Evolutionary conservation across 2,113 vertebrate genomes (phyloP), one percentile per base, ranked within the genome.

Genomic region (Cyprichromis sp.): DNA sequence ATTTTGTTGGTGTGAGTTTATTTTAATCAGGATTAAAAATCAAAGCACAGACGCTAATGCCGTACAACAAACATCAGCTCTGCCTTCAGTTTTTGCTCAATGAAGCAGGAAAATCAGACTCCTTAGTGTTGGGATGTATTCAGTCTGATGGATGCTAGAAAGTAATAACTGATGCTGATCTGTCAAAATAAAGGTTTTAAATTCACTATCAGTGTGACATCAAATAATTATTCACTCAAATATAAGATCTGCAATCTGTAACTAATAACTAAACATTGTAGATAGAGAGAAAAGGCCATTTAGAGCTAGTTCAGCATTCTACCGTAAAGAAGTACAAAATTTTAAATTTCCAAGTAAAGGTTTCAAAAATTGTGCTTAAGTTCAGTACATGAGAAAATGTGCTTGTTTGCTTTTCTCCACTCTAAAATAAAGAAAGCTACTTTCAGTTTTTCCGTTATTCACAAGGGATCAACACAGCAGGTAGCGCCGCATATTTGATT

Each of bases 71-170:
- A 78, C 42, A 50, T 78, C 24, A 50, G 24, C 24, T 0, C 6
- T 31, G 26, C 71, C 42, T 78, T 31, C 42, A 50, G 16, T 78
- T 78, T 50, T 31, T 78, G 13, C 13, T 26, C 21, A 78, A 0
- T 50, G 9, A 78, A 78, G 71, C 42, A 2, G 68, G 40, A 73
- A 17, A 45, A 47, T 76, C 71, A 50, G 45, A 50, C 9, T 76
- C 14, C 24, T 29, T 4, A 4, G 0, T 47, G 24, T 47, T 19
- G 68, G 14, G 16, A 31, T 1, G 9, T 3, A 3, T 31, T 50
- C 9, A 78, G 24, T 50, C 6, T 8, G 71, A 78, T 50, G 71
- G 71, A 19, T 78, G 26, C 29, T 26, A 7, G 42, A 0, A 26
- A 16, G 13, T 71, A 42, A 42, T 42, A 42, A 42, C 8, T 9